Conservation (phyloP, 2,113 vertebrate genomes). For the Phylloscopus trochiloides region DNA sequence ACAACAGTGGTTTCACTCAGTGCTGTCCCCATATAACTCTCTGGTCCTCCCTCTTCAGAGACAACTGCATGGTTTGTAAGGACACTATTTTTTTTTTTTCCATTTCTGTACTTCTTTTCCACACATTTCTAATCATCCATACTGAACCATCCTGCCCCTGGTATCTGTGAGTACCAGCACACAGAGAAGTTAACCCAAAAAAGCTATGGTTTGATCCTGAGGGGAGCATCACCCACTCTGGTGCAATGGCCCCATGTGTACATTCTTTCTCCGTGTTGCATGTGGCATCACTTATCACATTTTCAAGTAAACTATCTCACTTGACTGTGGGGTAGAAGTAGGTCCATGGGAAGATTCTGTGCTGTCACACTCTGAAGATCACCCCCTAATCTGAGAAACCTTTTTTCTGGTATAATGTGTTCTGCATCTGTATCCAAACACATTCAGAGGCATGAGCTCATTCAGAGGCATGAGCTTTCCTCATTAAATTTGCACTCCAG, state of each 20-base stretch:
- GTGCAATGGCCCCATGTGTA: fast-evolving
- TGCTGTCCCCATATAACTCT: constrained; percentile 22
- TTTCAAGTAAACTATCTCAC: not conserved
- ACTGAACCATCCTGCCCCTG: not conserved
- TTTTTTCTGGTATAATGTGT: not conserved
- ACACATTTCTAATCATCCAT: not conserved
- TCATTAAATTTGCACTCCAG: not conserved
- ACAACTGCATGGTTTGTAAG: not conserved
- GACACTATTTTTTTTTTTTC: not conserved
- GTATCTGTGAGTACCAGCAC: not conserved
- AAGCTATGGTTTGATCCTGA: not conserved
- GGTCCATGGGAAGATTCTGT: not conserved
- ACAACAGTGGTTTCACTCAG: constrained; percentile 37
- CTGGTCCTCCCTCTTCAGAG: not conserved
- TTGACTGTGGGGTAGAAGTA: not conserved
- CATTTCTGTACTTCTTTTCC: not conserved
- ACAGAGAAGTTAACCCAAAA: not conserved
- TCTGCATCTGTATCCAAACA: not conserved
- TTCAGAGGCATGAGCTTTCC: not conserved
- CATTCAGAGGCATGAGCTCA: not conserved
- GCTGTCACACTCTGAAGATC: not conserved
- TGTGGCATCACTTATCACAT: not conserved
- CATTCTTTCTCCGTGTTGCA: not conserved
- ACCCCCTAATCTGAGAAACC: not conserved
- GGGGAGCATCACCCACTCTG: not conserved